Conservation (phyloP, 2,113 vertebrate genomes). For the Macaca mulatta region DNA sequence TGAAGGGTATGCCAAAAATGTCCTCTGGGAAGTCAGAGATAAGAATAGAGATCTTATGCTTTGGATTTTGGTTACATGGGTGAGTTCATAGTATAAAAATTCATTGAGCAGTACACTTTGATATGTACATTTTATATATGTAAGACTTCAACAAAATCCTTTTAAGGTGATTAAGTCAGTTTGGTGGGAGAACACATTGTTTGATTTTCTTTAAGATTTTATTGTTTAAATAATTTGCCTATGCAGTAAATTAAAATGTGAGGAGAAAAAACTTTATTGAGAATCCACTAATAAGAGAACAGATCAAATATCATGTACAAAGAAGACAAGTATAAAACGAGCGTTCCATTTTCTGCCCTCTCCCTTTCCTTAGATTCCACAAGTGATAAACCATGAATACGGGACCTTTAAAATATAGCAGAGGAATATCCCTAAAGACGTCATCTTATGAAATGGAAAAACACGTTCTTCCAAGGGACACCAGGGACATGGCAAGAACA, state of each 20-base stretch:
- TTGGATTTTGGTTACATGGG: too few relatives aligned
- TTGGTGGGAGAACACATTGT: not conserved
- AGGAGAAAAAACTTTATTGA: not conserved
- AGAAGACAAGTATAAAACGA: not conserved
- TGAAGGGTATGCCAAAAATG: rapidly evolving
- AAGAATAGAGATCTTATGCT: too few relatives aligned
- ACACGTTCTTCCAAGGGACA: rapidly evolving
- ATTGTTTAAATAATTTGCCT: not conserved
- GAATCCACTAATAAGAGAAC: not conserved
- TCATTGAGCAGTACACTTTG: not conserved
- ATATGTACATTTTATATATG: not conserved
- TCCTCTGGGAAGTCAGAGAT: too few relatives aligned
- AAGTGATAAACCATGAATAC: not conserved
- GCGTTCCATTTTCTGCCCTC: not conserved
- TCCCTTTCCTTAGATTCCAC: not conserved
- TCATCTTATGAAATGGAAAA: not conserved
- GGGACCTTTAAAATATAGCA: not conserved
- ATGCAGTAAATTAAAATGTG: not conserved
- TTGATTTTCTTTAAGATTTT: not conserved
- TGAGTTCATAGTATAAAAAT: not conserved
- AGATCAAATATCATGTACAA: not conserved
- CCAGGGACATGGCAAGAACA: rapidly evolving
- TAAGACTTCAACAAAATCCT: not conserved
- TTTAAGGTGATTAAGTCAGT: not conserved
- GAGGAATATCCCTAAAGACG: not conserved